Evolutionary conservation across 2,888 invertebrate genomes (phyloP).

Genomic region (Drosophila affinis): DNA sequence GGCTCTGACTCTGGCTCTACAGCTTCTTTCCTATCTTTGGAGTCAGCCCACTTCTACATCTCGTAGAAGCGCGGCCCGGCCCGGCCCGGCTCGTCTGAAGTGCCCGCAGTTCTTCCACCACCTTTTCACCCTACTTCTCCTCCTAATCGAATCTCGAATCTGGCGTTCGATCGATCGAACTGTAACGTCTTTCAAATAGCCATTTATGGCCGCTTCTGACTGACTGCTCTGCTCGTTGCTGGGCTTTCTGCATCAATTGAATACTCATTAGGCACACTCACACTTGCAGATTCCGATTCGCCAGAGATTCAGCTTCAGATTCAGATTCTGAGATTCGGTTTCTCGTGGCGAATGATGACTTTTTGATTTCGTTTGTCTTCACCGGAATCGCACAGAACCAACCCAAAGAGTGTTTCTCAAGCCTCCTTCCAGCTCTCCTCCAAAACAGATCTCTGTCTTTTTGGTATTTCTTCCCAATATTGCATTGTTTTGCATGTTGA

Average conservation of each 20-base stretch:
- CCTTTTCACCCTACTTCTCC: slow-evolving; percentile 31
- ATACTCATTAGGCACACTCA: slow-evolving; percentile 78
- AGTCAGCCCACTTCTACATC: neutral
- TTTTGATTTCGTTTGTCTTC: slow-evolving; percentile 61
- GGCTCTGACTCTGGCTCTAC: neutral
- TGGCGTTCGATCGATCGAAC: slow-evolving; percentile 54
- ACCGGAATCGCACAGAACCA: slow-evolving; percentile 31
- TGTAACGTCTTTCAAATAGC: slow-evolving; percentile 66
- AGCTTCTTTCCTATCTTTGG: neutral
- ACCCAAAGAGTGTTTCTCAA: slow-evolving; percentile 56
- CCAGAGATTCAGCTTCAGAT: slow-evolving; percentile 23
- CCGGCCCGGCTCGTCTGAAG: slow-evolving; percentile 58
- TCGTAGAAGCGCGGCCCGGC: slow-evolving; percentile 3
- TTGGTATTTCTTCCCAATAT: slow-evolving; percentile 13
- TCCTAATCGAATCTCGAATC: slow-evolving; percentile 68
- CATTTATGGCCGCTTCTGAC: slow-evolving; percentile 52
- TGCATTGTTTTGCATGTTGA: slow-evolving; percentile 39
- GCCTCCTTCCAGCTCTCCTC: slow-evolving; percentile 30
- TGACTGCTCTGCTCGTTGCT: slow-evolving; percentile 16
- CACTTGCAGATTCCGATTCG: slow-evolving; percentile 44
- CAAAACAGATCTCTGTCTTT: slow-evolving; percentile 14
- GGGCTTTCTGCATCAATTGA: slow-evolving; percentile 71
- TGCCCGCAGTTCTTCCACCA: slow-evolving; percentile 64
- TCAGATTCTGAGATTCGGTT: slow-evolving; percentile 39
- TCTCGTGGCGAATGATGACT: slow-evolving; percentile 68